Percentiles rank a stretch among this genome's conserved stretches.
Evolutionary conservation across 1,140 invertebrate genomes (phyloP).

Genomic region (Leptopilina boulardi): DNA sequence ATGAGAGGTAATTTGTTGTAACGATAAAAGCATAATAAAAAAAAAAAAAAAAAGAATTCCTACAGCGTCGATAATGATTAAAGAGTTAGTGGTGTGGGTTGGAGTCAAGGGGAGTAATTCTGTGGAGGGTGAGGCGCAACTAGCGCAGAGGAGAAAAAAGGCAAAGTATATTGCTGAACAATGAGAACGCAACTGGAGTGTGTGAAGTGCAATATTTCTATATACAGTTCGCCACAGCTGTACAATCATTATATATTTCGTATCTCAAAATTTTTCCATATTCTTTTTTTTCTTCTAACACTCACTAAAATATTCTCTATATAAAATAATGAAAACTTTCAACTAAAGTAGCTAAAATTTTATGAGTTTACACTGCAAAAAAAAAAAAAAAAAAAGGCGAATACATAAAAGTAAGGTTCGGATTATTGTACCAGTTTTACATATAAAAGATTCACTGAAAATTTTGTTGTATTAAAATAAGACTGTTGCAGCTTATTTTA

Average conservation of each 20-base stretch:
- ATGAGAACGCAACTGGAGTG: conserved; percentile 58
- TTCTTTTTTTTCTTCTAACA: not conserved
- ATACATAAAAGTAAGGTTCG: too few species aligned
- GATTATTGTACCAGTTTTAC: too few species aligned
- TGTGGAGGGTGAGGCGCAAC: conserved; percentile 31
- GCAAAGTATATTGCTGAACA: conserved; percentile 47
- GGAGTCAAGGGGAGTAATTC: not conserved
- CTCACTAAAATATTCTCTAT: not conserved
- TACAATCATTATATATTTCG: conserved; percentile 16
- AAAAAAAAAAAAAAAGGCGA: too few species aligned
- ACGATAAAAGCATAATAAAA: not conserved
- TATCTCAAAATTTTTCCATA: not conserved
- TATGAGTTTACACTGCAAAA: not conserved
- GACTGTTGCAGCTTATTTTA: too few species aligned
- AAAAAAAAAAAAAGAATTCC: not conserved
- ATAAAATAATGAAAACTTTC: too few species aligned
- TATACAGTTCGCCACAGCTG: conserved; percentile 25
- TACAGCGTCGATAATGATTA: conserved; percentile 12
- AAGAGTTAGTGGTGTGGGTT: conserved; percentile 18
- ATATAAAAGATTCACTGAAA: too few species aligned
- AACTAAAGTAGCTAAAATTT: not conserved
- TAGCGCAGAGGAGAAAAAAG: not conserved
- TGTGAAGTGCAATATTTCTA: conserved; percentile 58
- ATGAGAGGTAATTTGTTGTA: too few species aligned
- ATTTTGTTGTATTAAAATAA: too few species aligned